Evolutionary conservation across 2,888 invertebrate genomes (phyloP).

Genomic region (Parnassius orleans): DNA sequence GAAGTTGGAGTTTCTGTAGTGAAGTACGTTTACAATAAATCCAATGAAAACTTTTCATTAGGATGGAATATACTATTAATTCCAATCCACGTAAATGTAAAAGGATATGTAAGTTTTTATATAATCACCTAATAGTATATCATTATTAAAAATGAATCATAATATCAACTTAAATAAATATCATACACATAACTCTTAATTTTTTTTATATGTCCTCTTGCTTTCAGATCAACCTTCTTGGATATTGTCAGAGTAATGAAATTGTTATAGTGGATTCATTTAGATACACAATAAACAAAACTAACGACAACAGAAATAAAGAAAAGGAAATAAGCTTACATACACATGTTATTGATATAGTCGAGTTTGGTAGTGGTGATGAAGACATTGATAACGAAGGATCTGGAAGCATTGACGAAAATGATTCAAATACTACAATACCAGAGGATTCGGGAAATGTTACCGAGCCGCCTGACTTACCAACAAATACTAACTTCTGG

Average conservation of each 20-base stretch:
- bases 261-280: slow-evolving; percentile 41
- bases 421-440: background rate
- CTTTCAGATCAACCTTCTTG: slow-evolving; percentile 43
- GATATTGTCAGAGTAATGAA: slow-evolving; percentile 36
- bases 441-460: background rate
- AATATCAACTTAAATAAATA: background rate
- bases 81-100: slow-evolving; percentile 27
- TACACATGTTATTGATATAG: too few species aligned
- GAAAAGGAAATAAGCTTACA: too few species aligned
- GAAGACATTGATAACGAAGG: slow-evolving; percentile 4
- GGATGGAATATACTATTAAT: slow-evolving; percentile 38
- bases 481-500: slow-evolving; percentile 33
- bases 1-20: slow-evolving; percentile 27
- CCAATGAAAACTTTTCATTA: slow-evolving; percentile 24
- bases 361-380: slow-evolving; percentile 12
- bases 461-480: background rate
- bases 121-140: background rate
- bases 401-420: slow-evolving; percentile 14
- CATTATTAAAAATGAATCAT: background rate
- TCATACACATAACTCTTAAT: too few species aligned
- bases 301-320: too few species aligned
- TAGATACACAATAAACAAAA: slow-evolving; percentile 21
- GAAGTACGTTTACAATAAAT: slow-evolving; percentile 29
- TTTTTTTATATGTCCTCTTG: slow-evolving; percentile 15
- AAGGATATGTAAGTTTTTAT: slow-evolving; percentile 40